Percentiles rank a stretch among this genome's conserved stretches.
Evolutionary conservation across 1,140 invertebrate genomes (phyloP).

Genomic region (Drosophila willistoni): DNA sequence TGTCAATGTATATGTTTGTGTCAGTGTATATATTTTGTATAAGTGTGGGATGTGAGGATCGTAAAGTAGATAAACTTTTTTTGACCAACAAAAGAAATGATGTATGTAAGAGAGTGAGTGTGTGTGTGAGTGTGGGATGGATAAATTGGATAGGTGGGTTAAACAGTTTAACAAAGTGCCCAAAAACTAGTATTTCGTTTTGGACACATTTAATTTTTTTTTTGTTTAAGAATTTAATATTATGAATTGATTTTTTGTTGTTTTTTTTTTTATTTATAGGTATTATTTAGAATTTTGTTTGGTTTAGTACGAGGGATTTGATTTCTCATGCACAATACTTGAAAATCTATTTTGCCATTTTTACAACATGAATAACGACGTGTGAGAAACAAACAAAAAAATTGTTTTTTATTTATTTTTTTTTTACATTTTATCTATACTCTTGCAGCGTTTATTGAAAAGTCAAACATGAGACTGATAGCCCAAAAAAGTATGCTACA

Average conservation of each 20-base stretch:
- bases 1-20: conserved; percentile 31
- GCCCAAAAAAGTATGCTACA: background rate
- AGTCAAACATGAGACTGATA: background rate
- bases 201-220: conserved; percentile 3
- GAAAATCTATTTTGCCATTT: conserved; percentile 82
- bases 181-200: conserved; percentile 7
- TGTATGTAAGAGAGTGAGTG: background rate
- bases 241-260: conserved; percentile 46
- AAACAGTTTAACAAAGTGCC: conserved; percentile 30
- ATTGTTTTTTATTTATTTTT: conserved; percentile 31
- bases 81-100: background rate
- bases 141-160: conserved; percentile 33
- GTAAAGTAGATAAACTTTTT: background rate
- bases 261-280: conserved; percentile 69
- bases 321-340: conserved; percentile 83
- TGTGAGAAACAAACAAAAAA: background rate
- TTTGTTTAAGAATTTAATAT: conserved; percentile 15
- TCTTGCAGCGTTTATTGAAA: background rate
- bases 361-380: conserved; percentile 12
- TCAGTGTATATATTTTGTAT: conserved; percentile 39
- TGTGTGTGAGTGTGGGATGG: conserved; percentile 6
- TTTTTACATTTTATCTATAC: background rate
- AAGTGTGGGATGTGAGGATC: conserved; percentile 33
- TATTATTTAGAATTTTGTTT: conserved; percentile 63
- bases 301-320: conserved; percentile 79